Percentiles rank a stretch among this genome's conserved stretches.
Conservation (phyloP, 1,140 invertebrate genomes). For the Macrotrachela quadricornifera region DNA sequence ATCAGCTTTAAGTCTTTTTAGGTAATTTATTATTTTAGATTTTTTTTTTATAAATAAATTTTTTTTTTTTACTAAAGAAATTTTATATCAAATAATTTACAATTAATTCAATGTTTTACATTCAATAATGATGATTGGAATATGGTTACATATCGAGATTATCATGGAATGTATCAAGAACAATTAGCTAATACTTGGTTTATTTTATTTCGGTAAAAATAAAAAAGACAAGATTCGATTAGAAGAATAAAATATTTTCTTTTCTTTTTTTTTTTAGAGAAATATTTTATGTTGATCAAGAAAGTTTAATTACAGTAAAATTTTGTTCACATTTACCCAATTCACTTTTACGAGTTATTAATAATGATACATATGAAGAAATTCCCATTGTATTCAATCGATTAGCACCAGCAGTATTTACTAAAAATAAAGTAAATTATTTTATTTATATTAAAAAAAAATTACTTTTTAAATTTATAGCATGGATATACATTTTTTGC, state of each 20-base stretch:
- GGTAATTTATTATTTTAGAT: not conserved
- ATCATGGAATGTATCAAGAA: slow-evolving; percentile 21
- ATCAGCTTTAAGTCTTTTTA: not conserved
- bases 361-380: slow-evolving; percentile 28
- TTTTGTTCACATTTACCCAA: slow-evolving; percentile 22
- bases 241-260: not conserved
- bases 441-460: not conserved
- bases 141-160: slow-evolving; percentile 26
- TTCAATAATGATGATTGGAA: slow-evolving; percentile 30
- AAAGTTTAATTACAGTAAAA: slow-evolving; percentile 24
- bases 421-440: slow-evolving; percentile 23
- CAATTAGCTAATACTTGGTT: slow-evolving; percentile 26
- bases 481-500: slow-evolving; percentile 29
- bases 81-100: slow-evolving; percentile 22
- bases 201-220: slow-evolving; percentile 25
- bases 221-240: no score
- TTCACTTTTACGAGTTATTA: slow-evolving; percentile 24
- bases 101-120: slow-evolving; percentile 23
- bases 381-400: slow-evolving; percentile 26
- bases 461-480: not conserved
- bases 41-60: no score
- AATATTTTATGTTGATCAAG: slow-evolving; percentile 24
- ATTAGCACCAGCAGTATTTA: slow-evolving; percentile 26
- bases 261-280: slow-evolving; percentile 16
- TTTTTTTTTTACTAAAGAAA: slow-evolving; percentile 12